These are phyloP conservation scores for Copsychus sechellarum DNA, from an alignment of 2,113 vertebrate species.

Conservation along the genomic window DNA sequence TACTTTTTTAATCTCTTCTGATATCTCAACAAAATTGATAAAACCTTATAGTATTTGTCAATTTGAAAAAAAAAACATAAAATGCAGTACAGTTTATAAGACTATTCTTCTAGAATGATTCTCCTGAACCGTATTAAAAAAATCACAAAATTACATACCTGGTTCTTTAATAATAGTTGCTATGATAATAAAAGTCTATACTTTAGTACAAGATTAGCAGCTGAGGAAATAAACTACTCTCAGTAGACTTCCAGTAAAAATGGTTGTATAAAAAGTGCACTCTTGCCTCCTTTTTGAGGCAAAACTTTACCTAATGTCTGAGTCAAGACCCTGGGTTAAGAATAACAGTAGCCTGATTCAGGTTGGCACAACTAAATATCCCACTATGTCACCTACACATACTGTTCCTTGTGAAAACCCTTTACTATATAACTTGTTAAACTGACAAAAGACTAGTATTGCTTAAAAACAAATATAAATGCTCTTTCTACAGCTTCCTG, in stretches of 20 bases:
- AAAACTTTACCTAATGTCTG: not conserved
- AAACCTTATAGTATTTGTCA: accelerated
- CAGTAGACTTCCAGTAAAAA: not conserved
- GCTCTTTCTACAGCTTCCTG: not conserved
- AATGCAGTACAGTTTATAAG: not conserved
- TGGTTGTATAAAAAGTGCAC: no score
- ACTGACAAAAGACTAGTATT: not conserved
- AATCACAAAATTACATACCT: not conserved
- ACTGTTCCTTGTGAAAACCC: not conserved
- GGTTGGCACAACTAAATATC: not conserved
- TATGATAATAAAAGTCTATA: not conserved
- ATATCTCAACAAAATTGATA: not conserved
- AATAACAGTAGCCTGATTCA: not conserved
- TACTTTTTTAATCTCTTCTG: not conserved
- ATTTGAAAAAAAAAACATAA: not conserved
- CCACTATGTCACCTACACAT: not conserved
- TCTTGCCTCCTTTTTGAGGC: not conserved
- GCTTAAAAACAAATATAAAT: not conserved
- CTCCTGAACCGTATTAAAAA: not conserved
- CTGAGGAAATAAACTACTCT: not conserved
- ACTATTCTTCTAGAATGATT: not conserved
- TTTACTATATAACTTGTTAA: not conserved
- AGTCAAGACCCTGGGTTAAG: not conserved
- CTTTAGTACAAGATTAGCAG: not conserved
- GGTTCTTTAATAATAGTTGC: not conserved